Evolutionary conservation across 2,113 vertebrate species (phyloP).

Genomic region (Ceyx cyanopectus): DNA sequence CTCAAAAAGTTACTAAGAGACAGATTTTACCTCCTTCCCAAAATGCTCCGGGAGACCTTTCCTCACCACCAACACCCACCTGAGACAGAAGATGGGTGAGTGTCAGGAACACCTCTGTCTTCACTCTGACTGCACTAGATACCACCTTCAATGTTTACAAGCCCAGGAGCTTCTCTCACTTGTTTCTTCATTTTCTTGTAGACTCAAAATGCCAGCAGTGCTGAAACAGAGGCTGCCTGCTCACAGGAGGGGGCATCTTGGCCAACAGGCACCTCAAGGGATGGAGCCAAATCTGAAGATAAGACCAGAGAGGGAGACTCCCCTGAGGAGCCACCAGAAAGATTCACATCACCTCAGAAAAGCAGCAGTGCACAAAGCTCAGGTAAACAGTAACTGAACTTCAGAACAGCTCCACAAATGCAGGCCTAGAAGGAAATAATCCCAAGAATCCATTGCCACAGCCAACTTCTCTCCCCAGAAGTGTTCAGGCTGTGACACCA

Average conservation of each 20-base stretch:
- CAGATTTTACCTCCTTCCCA: neutral
- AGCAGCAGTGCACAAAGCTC: conserved; percentile 9
- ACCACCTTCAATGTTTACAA: neutral
- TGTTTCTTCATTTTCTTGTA: conserved; percentile 19
- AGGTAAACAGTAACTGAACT: conserved; percentile 17
- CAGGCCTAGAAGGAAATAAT: neutral
- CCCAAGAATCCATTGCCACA: neutral
- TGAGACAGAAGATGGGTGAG: neutral
- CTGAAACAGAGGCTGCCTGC: neutral
- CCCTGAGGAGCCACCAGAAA: conserved; percentile 33
- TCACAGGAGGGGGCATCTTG: neutral
- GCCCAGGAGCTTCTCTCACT: neutral
- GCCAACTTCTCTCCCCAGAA: neutral
- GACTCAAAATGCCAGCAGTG: neutral
- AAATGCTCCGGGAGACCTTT: neutral
- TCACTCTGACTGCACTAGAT: neutral
- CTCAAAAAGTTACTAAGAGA: neutral
- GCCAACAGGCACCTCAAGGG: neutral
- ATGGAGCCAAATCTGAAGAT: neutral
- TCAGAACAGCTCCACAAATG: neutral
- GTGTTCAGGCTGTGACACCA: accelerated
- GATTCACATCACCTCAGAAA: neutral
- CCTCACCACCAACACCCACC: neutral
- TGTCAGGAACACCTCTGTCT: neutral
- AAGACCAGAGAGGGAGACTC: neutral